A percentile compares a stretch with the other conserved stretches of the same genome.
phyloP scores from a whole-genome alignment of 2,888 invertebrate genomes.

The Agapostemon virescens region DNA sequence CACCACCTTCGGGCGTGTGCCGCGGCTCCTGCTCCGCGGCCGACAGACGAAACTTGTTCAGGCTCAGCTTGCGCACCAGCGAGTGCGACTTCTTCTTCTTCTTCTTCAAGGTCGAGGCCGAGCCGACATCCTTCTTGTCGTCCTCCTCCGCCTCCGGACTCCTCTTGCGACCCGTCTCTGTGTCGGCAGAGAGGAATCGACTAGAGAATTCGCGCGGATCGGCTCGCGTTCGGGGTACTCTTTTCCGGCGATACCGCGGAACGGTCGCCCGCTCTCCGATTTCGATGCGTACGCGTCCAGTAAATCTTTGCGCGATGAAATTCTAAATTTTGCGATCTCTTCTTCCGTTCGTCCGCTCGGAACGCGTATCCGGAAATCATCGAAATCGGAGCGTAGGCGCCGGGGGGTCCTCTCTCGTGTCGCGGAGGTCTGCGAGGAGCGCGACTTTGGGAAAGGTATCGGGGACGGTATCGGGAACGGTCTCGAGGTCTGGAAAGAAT shows the following conservation, averaged over 20 bases:
- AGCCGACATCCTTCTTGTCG: slow-evolving; percentile 41
- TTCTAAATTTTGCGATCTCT: too few species aligned
- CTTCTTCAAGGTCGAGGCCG: slow-evolving; percentile 61
- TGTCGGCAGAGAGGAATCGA: not conserved
- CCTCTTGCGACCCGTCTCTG: slow-evolving; percentile 54
- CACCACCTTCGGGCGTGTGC: slow-evolving; percentile 76
- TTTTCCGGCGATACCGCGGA: not conserved
- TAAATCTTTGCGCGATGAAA: too few species aligned
- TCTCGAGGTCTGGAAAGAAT: too few species aligned
- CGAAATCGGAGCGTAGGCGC: not conserved
- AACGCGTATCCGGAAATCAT: not conserved
- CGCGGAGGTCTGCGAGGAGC: too few species aligned
- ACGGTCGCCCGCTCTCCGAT: not conserved
- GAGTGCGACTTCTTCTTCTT: slow-evolving; percentile 70
- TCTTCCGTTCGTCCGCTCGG: too few species aligned
- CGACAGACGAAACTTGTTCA: slow-evolving; percentile 74
- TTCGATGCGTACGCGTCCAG: too few species aligned
- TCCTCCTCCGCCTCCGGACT: slow-evolving; percentile 55
- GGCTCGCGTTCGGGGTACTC: not conserved
- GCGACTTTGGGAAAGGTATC: too few species aligned
- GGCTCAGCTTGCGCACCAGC: slow-evolving; percentile 74
- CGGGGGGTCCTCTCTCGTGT: too few species aligned
- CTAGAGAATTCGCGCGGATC: not conserved
- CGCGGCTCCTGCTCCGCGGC: slow-evolving; percentile 63
- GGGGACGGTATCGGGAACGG: too few species aligned